These are phyloP conservation scores for Trinorchestia longiramus DNA, from an alignment of 1,140 invertebrate species.

Conservation along the genomic window DNA sequence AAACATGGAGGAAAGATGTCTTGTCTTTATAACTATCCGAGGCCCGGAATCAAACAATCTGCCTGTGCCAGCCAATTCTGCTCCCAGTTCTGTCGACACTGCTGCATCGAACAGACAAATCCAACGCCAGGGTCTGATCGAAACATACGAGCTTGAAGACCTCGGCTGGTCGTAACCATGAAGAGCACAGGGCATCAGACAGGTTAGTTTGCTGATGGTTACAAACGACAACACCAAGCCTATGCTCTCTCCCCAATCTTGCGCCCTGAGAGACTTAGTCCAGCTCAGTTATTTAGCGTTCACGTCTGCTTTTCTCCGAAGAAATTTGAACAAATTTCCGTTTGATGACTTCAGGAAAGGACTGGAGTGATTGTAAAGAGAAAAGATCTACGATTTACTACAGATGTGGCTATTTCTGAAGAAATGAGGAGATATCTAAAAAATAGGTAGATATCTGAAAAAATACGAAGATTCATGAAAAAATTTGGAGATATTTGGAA, in stretches of 20 bases:
- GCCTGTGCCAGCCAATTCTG: not conserved
- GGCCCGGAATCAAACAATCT: not conserved
- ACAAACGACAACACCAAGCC: constrained; percentile 11
- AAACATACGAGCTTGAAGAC: not conserved
- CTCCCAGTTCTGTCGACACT: not conserved
- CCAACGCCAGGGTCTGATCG: not conserved
- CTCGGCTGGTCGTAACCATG: constrained; percentile 10
- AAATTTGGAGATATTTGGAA: no score
- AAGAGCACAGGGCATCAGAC: not conserved
- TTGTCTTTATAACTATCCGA: not conserved
- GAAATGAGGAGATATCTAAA: not conserved
- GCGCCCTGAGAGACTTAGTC: not conserved
- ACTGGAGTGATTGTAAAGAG: not conserved
- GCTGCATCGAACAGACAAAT: not conserved
- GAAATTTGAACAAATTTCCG: not conserved
- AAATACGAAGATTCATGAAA: no score
- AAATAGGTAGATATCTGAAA: no score
- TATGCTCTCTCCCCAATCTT: not conserved
- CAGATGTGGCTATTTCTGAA: not conserved
- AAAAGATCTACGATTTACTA: not conserved
- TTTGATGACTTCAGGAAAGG: not conserved
- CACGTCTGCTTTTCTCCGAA: not conserved
- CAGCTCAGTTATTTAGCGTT: not conserved
- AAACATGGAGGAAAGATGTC: not conserved
- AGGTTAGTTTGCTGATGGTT: constrained; percentile 8